Evolutionary conservation across 92 coral and sea anemone genomes (phyloP).

Genomic region (Plumapathes pennacea): DNA sequence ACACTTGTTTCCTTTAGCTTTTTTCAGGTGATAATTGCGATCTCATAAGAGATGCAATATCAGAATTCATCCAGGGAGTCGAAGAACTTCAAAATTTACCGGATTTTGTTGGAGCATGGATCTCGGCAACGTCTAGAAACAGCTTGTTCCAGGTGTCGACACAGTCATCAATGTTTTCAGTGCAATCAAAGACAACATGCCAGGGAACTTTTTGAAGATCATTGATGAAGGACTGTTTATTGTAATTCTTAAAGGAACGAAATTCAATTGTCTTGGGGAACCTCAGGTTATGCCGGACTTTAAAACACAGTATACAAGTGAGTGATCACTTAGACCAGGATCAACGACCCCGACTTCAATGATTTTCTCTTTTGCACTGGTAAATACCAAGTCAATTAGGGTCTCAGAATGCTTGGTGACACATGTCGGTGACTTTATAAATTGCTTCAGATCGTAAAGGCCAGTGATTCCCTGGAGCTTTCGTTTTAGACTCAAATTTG

Average conservation of each 20-base stretch:
- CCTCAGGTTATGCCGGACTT: conserved; percentile 30
- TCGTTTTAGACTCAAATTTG: conserved; percentile 7
- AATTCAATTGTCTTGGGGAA: conserved; percentile 26
- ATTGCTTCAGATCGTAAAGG: conserved; percentile 26
- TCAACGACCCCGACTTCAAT: conserved; percentile 16
- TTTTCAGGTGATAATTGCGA: background rate
- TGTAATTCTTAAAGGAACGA: conserved; percentile 27
- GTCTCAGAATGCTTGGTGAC: conserved; percentile 24
- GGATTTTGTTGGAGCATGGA: conserved; percentile 31
- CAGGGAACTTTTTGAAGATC: conserved; percentile 33
- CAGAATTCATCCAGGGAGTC: conserved; percentile 21
- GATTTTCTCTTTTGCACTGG: conserved; percentile 16
- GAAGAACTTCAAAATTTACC: conserved; percentile 22
- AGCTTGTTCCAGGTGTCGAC: conserved; percentile 33
- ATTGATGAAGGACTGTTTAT: conserved; percentile 14
- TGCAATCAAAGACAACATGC: conserved; percentile 32
- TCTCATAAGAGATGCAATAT: background rate
- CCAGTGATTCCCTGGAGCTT: conserved; percentile 22
- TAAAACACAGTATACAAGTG: conserved; percentile 30
- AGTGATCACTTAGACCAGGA: conserved; percentile 32
- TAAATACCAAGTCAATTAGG: conserved; percentile 6
- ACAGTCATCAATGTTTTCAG: conserved; percentile 22
- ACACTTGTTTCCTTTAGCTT: background rate
- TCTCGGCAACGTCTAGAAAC: conserved; percentile 25
- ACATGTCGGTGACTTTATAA: conserved; percentile 6